Conservation (phyloP, 2,797 vertebrate genomes). For the Karalla daura region DNA sequence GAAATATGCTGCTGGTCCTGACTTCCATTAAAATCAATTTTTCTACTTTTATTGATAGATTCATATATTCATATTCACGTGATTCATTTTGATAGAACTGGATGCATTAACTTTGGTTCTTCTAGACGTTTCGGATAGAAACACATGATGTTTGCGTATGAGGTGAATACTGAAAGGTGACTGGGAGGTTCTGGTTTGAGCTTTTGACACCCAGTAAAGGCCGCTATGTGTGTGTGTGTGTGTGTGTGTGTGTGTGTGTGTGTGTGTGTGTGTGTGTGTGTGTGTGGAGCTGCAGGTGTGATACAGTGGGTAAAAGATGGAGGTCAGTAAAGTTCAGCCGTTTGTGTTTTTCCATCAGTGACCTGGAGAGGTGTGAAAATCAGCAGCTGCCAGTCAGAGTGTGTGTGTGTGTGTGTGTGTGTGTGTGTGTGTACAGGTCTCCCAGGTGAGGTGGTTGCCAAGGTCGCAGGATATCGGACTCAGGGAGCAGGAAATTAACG, state of each 20-base stretch:
- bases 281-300: slow-evolving; percentile 12
- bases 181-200: neutral
- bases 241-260: neutral
- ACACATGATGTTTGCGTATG: no score
- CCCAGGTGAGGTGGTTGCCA: no score
- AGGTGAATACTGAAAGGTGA: neutral
- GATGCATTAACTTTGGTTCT: no score
- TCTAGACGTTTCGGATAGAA: no score
- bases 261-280: neutral
- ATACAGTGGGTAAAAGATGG: slow-evolving; percentile 33
- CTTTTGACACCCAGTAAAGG: neutral
- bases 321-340: slow-evolving; percentile 35
- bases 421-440: neutral
- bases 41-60: no score
- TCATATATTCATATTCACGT: no score
- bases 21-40: no score
- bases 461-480: no score
- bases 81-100: no score
- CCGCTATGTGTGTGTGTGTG: neutral
- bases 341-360: slow-evolving; percentile 17
- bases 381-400: slow-evolving; percentile 15
- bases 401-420: neutral
- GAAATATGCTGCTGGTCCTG: no score
- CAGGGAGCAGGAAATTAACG: no score
- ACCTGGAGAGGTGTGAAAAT: slow-evolving; percentile 34